phyloP scores from a whole-genome alignment of 2,888 invertebrate species.

The Calephelis perditalis region DNA sequence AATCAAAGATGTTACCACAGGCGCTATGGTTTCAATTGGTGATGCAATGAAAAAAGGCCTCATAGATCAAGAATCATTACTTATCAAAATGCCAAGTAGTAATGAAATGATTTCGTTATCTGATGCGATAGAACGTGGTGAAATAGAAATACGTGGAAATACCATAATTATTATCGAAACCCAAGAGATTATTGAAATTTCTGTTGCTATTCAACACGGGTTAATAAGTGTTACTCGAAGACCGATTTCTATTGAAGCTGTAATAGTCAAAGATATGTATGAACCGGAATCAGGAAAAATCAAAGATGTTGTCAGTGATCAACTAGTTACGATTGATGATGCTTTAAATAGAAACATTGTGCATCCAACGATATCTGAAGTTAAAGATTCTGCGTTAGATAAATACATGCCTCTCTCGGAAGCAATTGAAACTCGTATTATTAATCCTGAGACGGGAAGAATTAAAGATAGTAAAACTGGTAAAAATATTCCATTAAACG shows the following conservation, averaged over 20 bases:
- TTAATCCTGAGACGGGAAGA: slow-evolving; percentile 84
- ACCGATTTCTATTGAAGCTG: slow-evolving; percentile 88
- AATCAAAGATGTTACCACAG: slow-evolving; percentile 78
- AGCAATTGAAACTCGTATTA: slow-evolving; percentile 83
- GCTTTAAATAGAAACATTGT: slow-evolving; percentile 88
- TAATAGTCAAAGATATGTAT: slow-evolving; percentile 84
- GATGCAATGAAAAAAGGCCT: slow-evolving; percentile 88
- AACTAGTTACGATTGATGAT: slow-evolving; percentile 84
- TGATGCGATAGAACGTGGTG: slow-evolving; percentile 88
- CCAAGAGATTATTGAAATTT: slow-evolving; percentile 82
- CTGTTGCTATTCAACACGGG: slow-evolving; percentile 84
- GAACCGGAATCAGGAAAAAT: slow-evolving; percentile 84
- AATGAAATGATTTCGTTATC: slow-evolving; percentile 86
- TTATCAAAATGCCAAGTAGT: slow-evolving; percentile 84
- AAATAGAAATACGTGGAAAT: slow-evolving; percentile 86
- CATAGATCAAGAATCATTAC: slow-evolving; percentile 86
- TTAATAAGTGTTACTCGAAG: slow-evolving; percentile 82
- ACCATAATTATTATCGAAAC: slow-evolving; percentile 84
- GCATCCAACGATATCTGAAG: slow-evolving; percentile 88
- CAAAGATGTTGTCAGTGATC: slow-evolving; percentile 84
- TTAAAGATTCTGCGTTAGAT: slow-evolving; percentile 86
- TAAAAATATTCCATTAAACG: slow-evolving; percentile 82
- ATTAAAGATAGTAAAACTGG: slow-evolving; percentile 85
- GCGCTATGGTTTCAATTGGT: slow-evolving; percentile 81
- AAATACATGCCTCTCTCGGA: slow-evolving; percentile 85